Conservation (phyloP, 2,888 invertebrate species). For the Tryphoninae sp. region DNA sequence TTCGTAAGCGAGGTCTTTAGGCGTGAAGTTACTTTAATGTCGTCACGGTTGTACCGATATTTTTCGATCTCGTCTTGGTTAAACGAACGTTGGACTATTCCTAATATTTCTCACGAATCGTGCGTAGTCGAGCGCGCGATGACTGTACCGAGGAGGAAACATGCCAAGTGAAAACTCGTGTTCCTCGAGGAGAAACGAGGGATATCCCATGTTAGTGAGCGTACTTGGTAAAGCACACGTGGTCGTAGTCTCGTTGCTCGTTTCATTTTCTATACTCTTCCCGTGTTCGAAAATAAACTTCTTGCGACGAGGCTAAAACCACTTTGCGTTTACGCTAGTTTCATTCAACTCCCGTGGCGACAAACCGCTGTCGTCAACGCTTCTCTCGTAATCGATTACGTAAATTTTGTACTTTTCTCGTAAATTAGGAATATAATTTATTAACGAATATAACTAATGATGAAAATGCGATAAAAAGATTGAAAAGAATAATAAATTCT, state of each 20-base stretch:
- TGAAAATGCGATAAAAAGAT: too few species aligned
- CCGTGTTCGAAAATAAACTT: conserved; percentile 72
- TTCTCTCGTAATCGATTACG: conserved; percentile 1
- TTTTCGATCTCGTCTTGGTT: conserved; percentile 23
- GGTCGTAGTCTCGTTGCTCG: conserved; percentile 48
- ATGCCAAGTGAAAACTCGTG: conserved; percentile 78
- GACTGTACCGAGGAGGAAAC: conserved; percentile 67
- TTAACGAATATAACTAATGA: neutral
- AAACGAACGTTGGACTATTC: conserved; percentile 11
- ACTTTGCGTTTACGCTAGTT: conserved; percentile 68
- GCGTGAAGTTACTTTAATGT: neutral
- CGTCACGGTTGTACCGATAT: neutral
- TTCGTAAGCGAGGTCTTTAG: neutral
- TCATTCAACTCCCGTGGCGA: neutral
- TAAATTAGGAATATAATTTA: neutral
- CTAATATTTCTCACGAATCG: conserved; percentile 16
- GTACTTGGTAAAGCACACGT: conserved; percentile 51
- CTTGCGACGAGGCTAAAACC: conserved; percentile 67
- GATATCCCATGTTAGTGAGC: conserved; percentile 23
- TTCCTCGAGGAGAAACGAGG: conserved; percentile 63
- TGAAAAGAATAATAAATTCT: too few species aligned
- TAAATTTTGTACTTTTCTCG: neutral
- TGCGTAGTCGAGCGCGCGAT: conserved; percentile 70
- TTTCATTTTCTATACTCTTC: conserved; percentile 30
- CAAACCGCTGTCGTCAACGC: conserved; percentile 28